Conservation (phyloP, 2,113 vertebrate genomes). For the Opisthocomus hoazin region DNA sequence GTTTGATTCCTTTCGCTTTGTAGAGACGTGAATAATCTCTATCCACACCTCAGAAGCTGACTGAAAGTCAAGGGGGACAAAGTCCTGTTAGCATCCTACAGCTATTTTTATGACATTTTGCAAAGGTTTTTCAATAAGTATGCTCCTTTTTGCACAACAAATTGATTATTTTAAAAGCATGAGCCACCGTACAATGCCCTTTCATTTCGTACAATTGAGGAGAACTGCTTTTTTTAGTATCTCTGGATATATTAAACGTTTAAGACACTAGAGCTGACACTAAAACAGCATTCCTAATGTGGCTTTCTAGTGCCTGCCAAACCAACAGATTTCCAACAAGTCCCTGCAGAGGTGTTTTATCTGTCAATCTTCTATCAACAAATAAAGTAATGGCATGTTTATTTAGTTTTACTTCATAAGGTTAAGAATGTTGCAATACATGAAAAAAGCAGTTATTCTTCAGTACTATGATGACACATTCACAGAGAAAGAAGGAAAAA, state of each 20-base stretch:
- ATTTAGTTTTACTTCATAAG: background rate
- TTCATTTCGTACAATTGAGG: background rate
- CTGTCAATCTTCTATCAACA: background rate
- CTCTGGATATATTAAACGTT: background rate
- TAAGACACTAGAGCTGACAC: background rate
- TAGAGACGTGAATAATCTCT: background rate
- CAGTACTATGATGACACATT: background rate
- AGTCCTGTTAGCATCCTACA: background rate
- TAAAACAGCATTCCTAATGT: background rate
- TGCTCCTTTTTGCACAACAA: background rate
- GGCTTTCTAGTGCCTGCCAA: background rate
- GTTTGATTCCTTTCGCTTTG: conserved; percentile 29
- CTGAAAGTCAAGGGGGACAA: background rate
- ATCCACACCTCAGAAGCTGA: background rate
- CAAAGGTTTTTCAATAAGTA: background rate
- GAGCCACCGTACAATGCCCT: background rate
- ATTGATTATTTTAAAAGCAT: background rate
- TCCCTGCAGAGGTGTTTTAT: background rate
- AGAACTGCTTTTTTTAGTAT: background rate
- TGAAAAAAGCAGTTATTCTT: background rate
- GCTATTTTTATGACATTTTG: background rate
- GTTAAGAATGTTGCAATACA: background rate
- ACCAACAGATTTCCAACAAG: background rate
- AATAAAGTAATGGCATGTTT: background rate
- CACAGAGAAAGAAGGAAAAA: background rate